Base-by-base conservation (phyloP, 2,888 invertebrate species). In the Trachelus stipa region DNA sequence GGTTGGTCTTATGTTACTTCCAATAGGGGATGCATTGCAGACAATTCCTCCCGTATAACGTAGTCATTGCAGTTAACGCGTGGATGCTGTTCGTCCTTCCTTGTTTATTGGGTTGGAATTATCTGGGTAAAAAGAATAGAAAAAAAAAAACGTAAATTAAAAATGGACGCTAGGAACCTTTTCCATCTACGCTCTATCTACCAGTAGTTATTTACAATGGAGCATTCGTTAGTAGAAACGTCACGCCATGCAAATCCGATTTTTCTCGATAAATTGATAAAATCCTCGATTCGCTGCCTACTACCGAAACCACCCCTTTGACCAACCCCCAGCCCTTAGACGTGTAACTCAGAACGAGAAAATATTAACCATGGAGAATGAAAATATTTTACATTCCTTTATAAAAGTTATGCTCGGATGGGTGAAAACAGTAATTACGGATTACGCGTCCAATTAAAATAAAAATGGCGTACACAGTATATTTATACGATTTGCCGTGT, bases 151-250 rank as follows among this genome's bases (percentile, higher is more conserved):
- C 23, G 56, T 56, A 2, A 56, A 56, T 56, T 56, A 56, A 56
- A 56, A 23, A 56, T 56, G 56, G 9, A 56, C 56, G 56, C 56
- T 23, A 56, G 56, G 6, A 23, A 56, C 23, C 23, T 23, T 56
- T 23, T 56, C 9, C 56, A 23, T 56, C 6, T 56, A 56, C 56
- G 56, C 56, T 56, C 56, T 56, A 23, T 23, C 56, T 85, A 83
- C 85, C 84, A 83, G 83, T 81, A 84, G 86, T 87, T 88, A 88
- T 88, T 88, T 87, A 87, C 85, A 85, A 86, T 87, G 84, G 87
- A 85, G 84, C 84, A 86, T 87, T 87, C 87, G 88, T 88, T 88
- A 87, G 86, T 81, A 81, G 79, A 77, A 79, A 82, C 81, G 83
- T 56, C 68, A 82, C 82, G 80, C 82, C 82, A 85, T 82, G 82